phyloP scores from a whole-genome alignment of 2,797 vertebrate species.

The Poecilia gillii region DNA sequence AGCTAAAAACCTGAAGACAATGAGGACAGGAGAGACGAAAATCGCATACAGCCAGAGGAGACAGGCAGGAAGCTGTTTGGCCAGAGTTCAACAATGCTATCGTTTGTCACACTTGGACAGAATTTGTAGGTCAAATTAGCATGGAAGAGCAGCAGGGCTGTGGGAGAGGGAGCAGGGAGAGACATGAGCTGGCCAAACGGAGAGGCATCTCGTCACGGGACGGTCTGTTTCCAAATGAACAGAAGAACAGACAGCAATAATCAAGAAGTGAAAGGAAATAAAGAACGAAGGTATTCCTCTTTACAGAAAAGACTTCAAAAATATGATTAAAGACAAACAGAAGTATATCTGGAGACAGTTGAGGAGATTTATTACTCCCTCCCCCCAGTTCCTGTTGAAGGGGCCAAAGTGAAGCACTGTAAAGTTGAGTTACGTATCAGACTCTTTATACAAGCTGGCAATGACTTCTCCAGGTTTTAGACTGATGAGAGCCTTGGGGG shows the following conservation, averaged over 20 bases:
- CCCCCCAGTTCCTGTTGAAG: constrained; percentile 50
- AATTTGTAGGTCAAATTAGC: constrained; percentile 84
- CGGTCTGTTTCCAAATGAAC: constrained; percentile 40
- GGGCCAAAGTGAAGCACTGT: constrained; percentile 25
- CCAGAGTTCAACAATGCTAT: constrained; percentile 71
- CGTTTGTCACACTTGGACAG: constrained; percentile 79
- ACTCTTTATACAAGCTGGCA: constrained; percentile 42
- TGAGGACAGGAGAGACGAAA: constrained; percentile 18
- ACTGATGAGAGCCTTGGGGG: constrained; percentile 51
- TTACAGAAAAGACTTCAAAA: constrained; percentile 27
- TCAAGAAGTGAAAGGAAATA: constrained; percentile 6
- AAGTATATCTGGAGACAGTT: constrained; percentile 58
- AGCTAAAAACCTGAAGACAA: constrained; percentile 22
- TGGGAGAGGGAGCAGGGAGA: constrained; percentile 40
- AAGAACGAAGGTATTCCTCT: constrained; percentile 19
- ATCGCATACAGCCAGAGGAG: constrained; percentile 28
- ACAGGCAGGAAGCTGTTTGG: constrained; percentile 69
- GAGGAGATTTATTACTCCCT: constrained; percentile 28
- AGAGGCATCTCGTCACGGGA: constrained; percentile 59
- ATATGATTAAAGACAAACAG: constrained; percentile 55
- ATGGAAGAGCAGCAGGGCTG: constrained; percentile 54
- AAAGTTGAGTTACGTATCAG: constrained; percentile 20
- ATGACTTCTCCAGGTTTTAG: constrained; percentile 60
- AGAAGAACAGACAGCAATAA: constrained; percentile 10
- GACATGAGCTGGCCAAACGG: constrained; percentile 52